Conservation (phyloP, 2,113 vertebrate species). For the Anoura caudifer region DNA sequence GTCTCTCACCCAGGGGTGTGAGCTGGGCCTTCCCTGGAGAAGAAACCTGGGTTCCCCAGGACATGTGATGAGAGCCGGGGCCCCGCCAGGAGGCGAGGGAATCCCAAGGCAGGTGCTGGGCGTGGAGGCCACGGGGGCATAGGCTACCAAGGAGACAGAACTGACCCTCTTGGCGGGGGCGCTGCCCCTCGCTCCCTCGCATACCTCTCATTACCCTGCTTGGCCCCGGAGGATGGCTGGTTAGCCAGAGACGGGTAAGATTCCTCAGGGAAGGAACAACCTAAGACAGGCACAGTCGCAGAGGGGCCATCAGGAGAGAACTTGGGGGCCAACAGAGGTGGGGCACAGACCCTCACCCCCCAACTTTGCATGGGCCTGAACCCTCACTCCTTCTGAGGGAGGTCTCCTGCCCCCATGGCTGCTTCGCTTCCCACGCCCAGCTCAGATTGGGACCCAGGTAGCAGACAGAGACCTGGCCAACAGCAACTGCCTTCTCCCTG, state of each 20-base stretch:
- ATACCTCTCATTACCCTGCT: slow-evolving; percentile 53
- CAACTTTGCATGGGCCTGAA: slow-evolving; percentile 40
- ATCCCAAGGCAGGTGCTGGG: slow-evolving; percentile 62
- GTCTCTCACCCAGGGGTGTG: slow-evolving; percentile 34
- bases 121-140: slow-evolving; percentile 70
- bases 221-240: slow-evolving; percentile 88
- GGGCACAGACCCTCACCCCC: slow-evolving; percentile 72
- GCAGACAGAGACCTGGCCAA: slow-evolving; percentile 58
- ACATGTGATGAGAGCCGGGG: slow-evolving; percentile 47
- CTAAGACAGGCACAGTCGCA: slow-evolving; percentile 96
- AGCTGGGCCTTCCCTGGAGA: slow-evolving; percentile 59
- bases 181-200: slow-evolving; percentile 27
- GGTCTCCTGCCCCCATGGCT: slow-evolving; percentile 67
- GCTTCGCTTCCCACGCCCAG: slow-evolving; percentile 51
- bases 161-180: slow-evolving; percentile 4
- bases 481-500: not conserved
- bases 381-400: slow-evolving; percentile 53
- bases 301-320: slow-evolving; percentile 80
- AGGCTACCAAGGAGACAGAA: slow-evolving; percentile 60
- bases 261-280: slow-evolving; percentile 90
- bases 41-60: slow-evolving; percentile 69
- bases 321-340: slow-evolving; percentile 73
- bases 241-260: slow-evolving; percentile 96
- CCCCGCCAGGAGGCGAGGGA: slow-evolving; percentile 48
- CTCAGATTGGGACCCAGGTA: slow-evolving; percentile 65